Evolutionary conservation across 2,888 invertebrate genomes (phyloP).

Genomic region (Troides oblongomaculatus): DNA sequence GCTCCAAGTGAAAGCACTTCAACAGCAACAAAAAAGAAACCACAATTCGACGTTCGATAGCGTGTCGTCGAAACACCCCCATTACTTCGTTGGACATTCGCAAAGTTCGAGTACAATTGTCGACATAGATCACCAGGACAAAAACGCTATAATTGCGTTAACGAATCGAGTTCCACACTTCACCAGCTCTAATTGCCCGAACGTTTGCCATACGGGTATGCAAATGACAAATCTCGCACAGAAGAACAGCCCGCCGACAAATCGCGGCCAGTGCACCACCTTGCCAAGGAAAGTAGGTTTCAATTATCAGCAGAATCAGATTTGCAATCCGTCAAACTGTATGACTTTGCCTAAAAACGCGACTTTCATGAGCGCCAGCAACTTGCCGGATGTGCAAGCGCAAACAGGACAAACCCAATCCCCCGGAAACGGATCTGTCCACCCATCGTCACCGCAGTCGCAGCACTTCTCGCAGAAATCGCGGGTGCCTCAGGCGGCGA

Average conservation of each 20-base stretch:
- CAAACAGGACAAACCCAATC: conserved; percentile 69
- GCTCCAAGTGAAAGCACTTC: conserved; percentile 86
- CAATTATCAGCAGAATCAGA: conserved; percentile 69
- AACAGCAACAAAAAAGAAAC: conserved; percentile 85
- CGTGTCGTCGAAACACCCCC: conserved; percentile 85
- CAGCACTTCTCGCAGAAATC: conserved; percentile 75
- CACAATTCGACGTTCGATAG: conserved; percentile 79
- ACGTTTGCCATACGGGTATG: conserved; percentile 81
- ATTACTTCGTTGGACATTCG: conserved; percentile 88
- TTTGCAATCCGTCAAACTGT: conserved; percentile 72
- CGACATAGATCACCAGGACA: conserved; percentile 89
- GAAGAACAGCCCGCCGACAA: conserved; percentile 69
- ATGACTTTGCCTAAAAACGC: conserved; percentile 83
- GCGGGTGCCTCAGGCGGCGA: conserved; percentile 88
- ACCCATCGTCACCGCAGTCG: conserved; percentile 66
- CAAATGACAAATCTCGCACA: conserved; percentile 77
- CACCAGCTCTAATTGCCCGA: conserved; percentile 71
- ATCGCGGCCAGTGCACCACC: conserved; percentile 71
- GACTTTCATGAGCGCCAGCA: conserved; percentile 70
- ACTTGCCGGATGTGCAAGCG: conserved; percentile 75
- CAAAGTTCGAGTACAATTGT: conserved; percentile 91
- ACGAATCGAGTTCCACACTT: conserved; percentile 75
- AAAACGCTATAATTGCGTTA: conserved; percentile 76
- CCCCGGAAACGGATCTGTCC: conserved; percentile 65
- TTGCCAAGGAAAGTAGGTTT: conserved; percentile 75